Conservation (phyloP, 2,113 vertebrate species). For the Theropithecus gelada region DNA sequence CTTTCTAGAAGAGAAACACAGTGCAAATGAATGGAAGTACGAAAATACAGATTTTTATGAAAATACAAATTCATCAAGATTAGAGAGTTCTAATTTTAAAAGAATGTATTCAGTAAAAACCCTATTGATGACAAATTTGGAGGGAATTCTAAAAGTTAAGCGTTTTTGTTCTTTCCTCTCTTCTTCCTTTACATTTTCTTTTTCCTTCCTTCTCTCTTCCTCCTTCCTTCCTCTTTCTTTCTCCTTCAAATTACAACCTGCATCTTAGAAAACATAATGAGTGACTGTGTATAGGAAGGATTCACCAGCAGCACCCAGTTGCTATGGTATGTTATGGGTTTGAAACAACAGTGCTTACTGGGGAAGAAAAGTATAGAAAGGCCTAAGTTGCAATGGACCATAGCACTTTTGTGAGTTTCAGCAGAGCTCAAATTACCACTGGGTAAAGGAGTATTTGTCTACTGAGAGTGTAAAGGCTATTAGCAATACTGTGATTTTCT, state of each 20-base stretch:
- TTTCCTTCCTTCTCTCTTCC: too few relatives aligned
- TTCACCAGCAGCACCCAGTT: neutral
- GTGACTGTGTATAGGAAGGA: neutral
- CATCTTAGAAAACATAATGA: neutral
- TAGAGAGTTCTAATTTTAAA: neutral
- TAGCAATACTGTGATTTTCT: slow-evolving; percentile 13
- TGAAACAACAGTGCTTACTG: slow-evolving; percentile 15
- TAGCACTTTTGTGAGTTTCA: slow-evolving; percentile 24
- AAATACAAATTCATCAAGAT: neutral
- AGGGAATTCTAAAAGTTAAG: neutral
- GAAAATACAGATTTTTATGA: neutral
- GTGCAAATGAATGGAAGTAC: neutral
- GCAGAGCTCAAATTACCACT: slow-evolving; percentile 1
- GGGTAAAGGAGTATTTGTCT: neutral
- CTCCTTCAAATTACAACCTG: neutral
- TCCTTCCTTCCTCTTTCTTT: too few relatives aligned
- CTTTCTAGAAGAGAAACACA: neutral
- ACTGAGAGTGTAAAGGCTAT: slow-evolving; percentile 41
- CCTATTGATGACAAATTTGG: neutral
- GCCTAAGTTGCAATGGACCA: neutral
- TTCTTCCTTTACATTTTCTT: neutral
- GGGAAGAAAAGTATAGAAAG: neutral
- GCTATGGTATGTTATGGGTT: neutral
- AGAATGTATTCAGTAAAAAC: neutral
- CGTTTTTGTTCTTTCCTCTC: neutral